These are phyloP conservation scores for Chironomus tepperi DNA, from an alignment of 1,140 invertebrate species.

Conservation along the genomic window DNA sequence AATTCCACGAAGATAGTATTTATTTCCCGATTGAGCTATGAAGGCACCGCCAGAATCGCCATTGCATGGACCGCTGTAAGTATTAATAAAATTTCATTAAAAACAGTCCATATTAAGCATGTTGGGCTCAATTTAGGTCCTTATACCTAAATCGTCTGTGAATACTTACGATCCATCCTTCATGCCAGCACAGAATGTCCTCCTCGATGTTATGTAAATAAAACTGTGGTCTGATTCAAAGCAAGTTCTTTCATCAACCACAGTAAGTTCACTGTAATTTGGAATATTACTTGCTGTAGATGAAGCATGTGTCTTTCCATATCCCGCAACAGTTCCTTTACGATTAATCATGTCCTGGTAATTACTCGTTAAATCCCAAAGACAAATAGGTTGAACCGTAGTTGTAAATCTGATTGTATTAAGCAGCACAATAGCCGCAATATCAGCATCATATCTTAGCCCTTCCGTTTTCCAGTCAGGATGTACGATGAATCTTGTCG, in stretches of 20 bases:
- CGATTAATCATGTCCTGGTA: constrained; percentile 32
- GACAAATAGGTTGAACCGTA: constrained; percentile 35
- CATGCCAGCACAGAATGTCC: constrained; percentile 39
- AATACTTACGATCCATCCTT: constrained; percentile 30
- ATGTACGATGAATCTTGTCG: constrained; percentile 41
- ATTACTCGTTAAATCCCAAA: constrained; percentile 31
- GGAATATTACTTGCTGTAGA: constrained; percentile 17
- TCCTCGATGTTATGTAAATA: constrained; percentile 33
- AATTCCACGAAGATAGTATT: constrained; percentile 36
- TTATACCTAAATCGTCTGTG: background rate
- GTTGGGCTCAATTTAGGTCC: too few relatives aligned
- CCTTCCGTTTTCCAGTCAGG: constrained; percentile 40
- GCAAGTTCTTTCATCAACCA: constrained; percentile 36
- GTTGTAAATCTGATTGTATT: constrained; percentile 30
- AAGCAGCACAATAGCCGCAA: constrained; percentile 35
- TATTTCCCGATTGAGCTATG: constrained; percentile 32
- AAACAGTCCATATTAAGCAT: too few relatives aligned
- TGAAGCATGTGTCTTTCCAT: constrained; percentile 33
- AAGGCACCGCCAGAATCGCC: constrained; percentile 39
- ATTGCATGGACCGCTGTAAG: constrained; percentile 34
- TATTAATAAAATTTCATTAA: background rate
- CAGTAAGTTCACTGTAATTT: constrained; percentile 30
- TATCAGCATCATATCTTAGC: constrained; percentile 42
- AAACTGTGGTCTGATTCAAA: constrained; percentile 34
- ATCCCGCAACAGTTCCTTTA: constrained; percentile 37